Evolutionary conservation across 2,888 invertebrate genomes (phyloP), one percentile per base, ranked within the genome.

Genomic region (Acrocyrtus sp.): DNA sequence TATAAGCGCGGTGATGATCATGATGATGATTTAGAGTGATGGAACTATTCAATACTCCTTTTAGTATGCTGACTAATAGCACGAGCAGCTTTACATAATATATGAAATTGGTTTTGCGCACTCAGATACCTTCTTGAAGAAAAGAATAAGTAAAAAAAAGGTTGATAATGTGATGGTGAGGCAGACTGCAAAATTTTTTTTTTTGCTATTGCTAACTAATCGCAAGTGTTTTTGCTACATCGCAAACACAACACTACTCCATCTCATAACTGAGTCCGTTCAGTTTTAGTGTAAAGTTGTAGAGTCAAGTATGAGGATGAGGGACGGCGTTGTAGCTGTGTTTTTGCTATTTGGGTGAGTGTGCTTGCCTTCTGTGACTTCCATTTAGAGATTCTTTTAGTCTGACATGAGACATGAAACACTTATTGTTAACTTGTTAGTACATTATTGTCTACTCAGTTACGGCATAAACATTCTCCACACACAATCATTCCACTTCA

Each of bases 331-430:
- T n/a, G n/a, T n/a, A n/a, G n/a, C n/a, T n/a, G n/a, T n/a, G n/a
- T n/a, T n/a, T n/a, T n/a, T n/a, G n/a, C n/a, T n/a, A n/a, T 34
- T 34, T 34, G 34, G 34, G 34, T 34, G 12, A 34, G 34, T 34
- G 34, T 34, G 34, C 12, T 34, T 12, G 12, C 5, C 5, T 5
- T 34, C 6, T 34, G 34, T 34, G 27, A 68, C 58, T 68, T 61
- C 54, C 61, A 69, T 54, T 61, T 69, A 48, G 60, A 69, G 69
- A 69, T 69, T 34, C 12, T 34, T 34, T 34, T 65, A 60, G 53
- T 54, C 58, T 57, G 39, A 58, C 65, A 65, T 45, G 56, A 66
- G 34, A 12, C 34, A 34, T 12, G 34, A 34, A 34, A 34, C 5
- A 12, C 34, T 34, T 34, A 34, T n/a, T n/a, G 34, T 34, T 34